A percentile compares a stretch with the other conserved stretches of the same genome.
Conservation (phyloP, 2,113 vertebrate species). For the Scophthalmus maximus region DNA sequence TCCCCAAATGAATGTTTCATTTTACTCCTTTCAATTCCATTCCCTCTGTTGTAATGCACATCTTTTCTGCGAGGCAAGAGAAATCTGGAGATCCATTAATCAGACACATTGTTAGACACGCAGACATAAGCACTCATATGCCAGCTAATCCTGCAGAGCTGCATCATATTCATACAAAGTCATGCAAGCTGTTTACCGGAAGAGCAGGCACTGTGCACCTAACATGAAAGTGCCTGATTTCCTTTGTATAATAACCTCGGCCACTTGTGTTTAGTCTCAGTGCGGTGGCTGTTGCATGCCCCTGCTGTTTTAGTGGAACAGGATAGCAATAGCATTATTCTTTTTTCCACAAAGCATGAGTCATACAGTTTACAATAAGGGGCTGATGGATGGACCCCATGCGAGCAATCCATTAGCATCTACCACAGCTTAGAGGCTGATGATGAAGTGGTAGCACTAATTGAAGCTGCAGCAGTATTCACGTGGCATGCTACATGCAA, state of each 20-base stretch:
- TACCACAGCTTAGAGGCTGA: conserved; percentile 45
- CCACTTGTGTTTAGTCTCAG: background rate
- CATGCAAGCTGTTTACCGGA: conserved; percentile 42
- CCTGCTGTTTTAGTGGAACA: conserved; percentile 28
- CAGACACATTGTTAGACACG: conserved; percentile 60
- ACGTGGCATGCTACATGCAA: conserved; percentile 46
- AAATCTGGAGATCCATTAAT: conserved; percentile 60
- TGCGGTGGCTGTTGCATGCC: background rate
- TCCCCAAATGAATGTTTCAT: conserved; percentile 73
- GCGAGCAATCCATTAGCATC: conserved; percentile 60
- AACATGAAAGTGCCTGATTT: conserved; percentile 17
- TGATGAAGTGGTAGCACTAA: conserved; percentile 64
- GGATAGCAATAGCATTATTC: conserved; percentile 22
- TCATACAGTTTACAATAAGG: conserved; percentile 49
- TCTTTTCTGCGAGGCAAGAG: conserved; percentile 54
- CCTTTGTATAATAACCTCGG: conserved; percentile 10
- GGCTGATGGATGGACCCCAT: conserved; percentile 63
- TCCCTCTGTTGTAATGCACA: conserved; percentile 57
- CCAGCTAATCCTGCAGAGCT: conserved; percentile 56
- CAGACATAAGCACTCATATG: conserved; percentile 35
- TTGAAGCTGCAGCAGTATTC: conserved; percentile 55
- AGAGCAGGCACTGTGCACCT: background rate
- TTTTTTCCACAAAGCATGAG: conserved; percentile 15
- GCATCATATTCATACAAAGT: conserved; percentile 14
- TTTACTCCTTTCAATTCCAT: conserved; percentile 70